A percentile compares a stretch with the other conserved stretches of the same genome.
phyloP scores from a whole-genome alignment of 2,797 vertebrate species.

The Anguilla megastoma region DNA sequence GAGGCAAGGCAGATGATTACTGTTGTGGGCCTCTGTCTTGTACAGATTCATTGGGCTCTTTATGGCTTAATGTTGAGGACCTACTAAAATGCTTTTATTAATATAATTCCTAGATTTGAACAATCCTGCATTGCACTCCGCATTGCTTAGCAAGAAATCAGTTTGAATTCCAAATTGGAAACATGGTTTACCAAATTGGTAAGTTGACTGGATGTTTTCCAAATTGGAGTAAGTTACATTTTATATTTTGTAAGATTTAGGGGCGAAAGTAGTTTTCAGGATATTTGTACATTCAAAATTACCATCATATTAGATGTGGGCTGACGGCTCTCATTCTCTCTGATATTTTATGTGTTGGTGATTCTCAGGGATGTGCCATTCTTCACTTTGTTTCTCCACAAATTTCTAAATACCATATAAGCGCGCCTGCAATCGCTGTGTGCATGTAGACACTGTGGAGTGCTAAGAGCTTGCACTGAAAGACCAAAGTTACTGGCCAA shows the following conservation, averaged over 20 bases:
- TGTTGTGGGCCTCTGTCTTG: constrained; percentile 33
- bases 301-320: constrained; percentile 53
- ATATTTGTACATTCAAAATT: constrained; percentile 46
- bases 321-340: constrained; percentile 39
- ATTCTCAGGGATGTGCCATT: constrained; percentile 69
- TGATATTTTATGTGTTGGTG: constrained; percentile 38
- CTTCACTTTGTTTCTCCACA: constrained; percentile 37
- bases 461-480: constrained; percentile 18
- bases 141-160: constrained; percentile 70
- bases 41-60: constrained; percentile 12
- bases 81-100: constrained; percentile 38
- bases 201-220: constrained; percentile 85
- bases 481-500: constrained; percentile 18
- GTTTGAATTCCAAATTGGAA: constrained; percentile 98
- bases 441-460: constrained; percentile 23
- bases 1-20: not conserved
- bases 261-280: constrained; percentile 40
- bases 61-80: constrained; percentile 39
- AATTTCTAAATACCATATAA: constrained; percentile 32
- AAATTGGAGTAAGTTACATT: constrained; percentile 76
- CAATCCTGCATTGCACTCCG: constrained; percentile 54
- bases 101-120: constrained; percentile 46
- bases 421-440: constrained; percentile 22
- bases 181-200: constrained; percentile 99
- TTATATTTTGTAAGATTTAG: constrained; percentile 62